Evolutionary conservation across 1,140 invertebrate species (phyloP).

Genomic region (Harlomillsia oculata): DNA sequence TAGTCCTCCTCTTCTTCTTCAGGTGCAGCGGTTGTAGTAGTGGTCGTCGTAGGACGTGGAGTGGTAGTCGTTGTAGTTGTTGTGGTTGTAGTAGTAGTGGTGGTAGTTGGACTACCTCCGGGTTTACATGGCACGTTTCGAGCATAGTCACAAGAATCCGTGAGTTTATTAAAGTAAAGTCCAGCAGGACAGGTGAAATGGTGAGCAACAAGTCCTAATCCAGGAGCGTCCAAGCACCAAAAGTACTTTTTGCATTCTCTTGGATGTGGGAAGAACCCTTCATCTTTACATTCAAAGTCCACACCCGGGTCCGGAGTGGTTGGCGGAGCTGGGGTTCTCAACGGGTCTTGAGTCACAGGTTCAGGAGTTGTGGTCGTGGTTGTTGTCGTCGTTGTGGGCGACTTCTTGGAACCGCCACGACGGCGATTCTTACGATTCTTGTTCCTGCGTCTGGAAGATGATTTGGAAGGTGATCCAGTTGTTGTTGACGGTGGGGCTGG

Average conservation of each 20-base stretch:
- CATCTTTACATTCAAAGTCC: constrained; percentile 85
- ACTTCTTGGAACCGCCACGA: constrained; percentile 1
- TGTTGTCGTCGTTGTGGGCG: constrained; percentile 23
- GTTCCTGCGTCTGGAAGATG: constrained; percentile 15
- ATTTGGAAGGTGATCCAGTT: constrained; percentile 15
- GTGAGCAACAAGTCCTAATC: constrained; percentile 80
- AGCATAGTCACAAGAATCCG: constrained; percentile 84
- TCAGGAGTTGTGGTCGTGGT: constrained; percentile 40
- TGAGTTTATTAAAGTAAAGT: constrained; percentile 78
- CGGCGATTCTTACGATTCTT: constrained; percentile 25
- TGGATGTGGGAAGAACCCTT: constrained; percentile 88
- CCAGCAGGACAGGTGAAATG: constrained; percentile 82
- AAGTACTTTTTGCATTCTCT: constrained; percentile 89
- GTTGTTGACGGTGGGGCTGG: constrained; percentile 32
- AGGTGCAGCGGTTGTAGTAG: constrained; percentile 35
- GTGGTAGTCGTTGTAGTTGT: constrained; percentile 47
- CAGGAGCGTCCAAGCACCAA: constrained; percentile 82
- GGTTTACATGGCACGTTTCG: constrained; percentile 67
- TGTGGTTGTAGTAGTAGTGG: constrained; percentile 45
- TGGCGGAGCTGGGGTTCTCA: constrained; percentile 70
- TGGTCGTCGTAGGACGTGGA: constrained; percentile 41
- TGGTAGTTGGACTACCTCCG: constrained; percentile 42
- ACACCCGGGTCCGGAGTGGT: constrained; percentile 75
- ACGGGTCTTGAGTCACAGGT: constrained; percentile 32
- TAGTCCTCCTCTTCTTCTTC: constrained; percentile 40